Conservation (phyloP, 35 echinoderm and acorn worm species). For the Chiridota heheva region DNA sequence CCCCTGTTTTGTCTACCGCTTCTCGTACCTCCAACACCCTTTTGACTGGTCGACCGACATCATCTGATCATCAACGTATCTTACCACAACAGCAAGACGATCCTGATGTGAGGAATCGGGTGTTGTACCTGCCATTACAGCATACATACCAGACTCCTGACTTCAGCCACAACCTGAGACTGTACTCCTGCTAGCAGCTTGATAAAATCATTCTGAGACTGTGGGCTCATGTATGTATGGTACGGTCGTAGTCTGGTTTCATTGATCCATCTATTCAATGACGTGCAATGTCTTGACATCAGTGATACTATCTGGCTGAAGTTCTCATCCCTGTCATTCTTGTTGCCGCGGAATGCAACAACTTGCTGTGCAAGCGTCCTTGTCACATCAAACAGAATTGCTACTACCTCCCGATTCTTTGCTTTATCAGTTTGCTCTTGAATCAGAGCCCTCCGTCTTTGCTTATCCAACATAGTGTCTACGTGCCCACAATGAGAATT, state of each 20-base stretch:
- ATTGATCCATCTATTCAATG: not conserved
- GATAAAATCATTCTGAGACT: slow-evolving; percentile 23
- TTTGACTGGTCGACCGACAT: not conserved
- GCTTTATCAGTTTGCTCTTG: too few relatives aligned
- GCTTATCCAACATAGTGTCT: too few relatives aligned
- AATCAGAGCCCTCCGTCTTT: too few relatives aligned
- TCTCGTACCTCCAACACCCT: slow-evolving; percentile 9
- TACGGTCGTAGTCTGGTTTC: not conserved
- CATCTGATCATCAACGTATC: not conserved
- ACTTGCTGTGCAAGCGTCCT: too few relatives aligned
- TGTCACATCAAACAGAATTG: too few relatives aligned
- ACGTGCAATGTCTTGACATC: not conserved
- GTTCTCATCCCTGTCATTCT: not conserved
- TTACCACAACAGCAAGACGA: not conserved
- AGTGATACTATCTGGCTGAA: slow-evolving; percentile 6
- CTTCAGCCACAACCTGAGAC: not conserved
- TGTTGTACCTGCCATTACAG: slow-evolving; percentile 20
- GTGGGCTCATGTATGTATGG: not conserved
- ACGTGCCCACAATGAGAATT: too few relatives aligned
- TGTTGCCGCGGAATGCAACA: not conserved
- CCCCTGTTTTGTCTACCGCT: not conserved
- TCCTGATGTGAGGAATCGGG: slow-evolving; percentile 3
- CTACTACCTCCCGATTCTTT: too few relatives aligned
- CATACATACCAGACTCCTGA: not conserved
- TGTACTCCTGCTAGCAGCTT: not conserved